Evolutionary conservation across 2,888 invertebrate species (phyloP), one percentile per base, ranked within the genome.

Genomic region (Drosophila kambysellisi): DNA sequence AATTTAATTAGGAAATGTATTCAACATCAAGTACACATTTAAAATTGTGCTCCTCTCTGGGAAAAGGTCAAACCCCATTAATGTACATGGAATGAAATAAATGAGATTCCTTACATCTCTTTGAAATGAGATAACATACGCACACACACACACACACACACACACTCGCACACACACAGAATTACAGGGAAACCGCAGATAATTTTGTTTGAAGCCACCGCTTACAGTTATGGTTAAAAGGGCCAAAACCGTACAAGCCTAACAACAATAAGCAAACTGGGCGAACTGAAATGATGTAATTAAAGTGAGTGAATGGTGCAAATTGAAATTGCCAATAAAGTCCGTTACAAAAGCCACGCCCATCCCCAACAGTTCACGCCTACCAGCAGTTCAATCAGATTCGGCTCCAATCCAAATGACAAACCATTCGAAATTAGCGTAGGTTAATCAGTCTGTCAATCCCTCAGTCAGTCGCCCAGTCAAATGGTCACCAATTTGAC

Each of bases 401-500:
- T 61, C 53, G 35, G 25, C 17, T 11, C 25, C 37, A 58, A 65
- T 17, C 17, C 41, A 56, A 65, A 61, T 78, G 88, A 80, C 71
- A 72, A 65, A 43, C 53, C 56, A 48, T 46, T 33, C 29, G 37
- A 68, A 83, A 83, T 86, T 86, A 81, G 67, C 88, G 83, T 86
- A 74, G 73, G 72, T 63, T 83, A 83, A 86, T 86, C 81, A 76
- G 69, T 51, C 61, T 3, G 25, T 25, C 25, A 25, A 25, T 25
- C 20, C 20, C 20, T 25, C 20, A 65, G 39, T 50, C 46, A 46
- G 41, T 52, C 37, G 4, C 37, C 61, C 65, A 41, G n/a, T 57
- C 57, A 62, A 11, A 20, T 20, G 20, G 15, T 20, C 12, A 20
- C 56, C 32, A 8, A 17, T 59, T 46, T 46, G 46, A 15, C 46